Percentiles rank a stretch among this genome's conserved stretches.
These are phyloP conservation scores for Chrysopa pallens DNA, from an alignment of 1,140 invertebrate species.

Conservation along the genomic window DNA sequence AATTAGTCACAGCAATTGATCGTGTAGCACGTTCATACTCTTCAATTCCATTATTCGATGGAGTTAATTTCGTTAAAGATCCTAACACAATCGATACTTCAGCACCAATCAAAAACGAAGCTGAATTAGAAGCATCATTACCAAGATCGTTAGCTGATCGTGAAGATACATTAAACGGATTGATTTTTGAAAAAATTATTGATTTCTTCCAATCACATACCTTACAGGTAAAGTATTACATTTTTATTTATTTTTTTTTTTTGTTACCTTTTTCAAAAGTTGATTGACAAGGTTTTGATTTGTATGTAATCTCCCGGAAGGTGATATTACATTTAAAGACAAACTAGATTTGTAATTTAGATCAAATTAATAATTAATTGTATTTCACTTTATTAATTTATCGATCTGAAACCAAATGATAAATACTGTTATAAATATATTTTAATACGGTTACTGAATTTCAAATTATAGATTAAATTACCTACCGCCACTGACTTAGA, in stretches of 20 bases:
- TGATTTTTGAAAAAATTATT: conserved; percentile 53
- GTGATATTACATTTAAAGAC: too few relatives aligned
- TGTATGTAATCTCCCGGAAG: too few relatives aligned
- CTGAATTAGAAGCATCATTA: conserved; percentile 44
- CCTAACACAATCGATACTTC: conserved; percentile 20
- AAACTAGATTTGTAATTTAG: too few relatives aligned
- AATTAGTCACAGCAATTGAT: conserved; percentile 51
- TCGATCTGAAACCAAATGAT: not conserved
- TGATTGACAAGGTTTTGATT: too few relatives aligned
- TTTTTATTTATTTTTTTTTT: not conserved
- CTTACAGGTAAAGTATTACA: conserved; percentile 37
- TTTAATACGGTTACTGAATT: not conserved
- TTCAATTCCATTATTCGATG: conserved; percentile 44
- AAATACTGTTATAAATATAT: not conserved
- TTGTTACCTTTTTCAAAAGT: too few relatives aligned
- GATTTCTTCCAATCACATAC: conserved; percentile 58
- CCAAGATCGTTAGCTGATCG: conserved; percentile 48
- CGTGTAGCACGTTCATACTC: conserved; percentile 39
- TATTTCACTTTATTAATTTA: not conserved
- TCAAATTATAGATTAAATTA: conserved; percentile 33
- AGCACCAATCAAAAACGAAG: conserved; percentile 24
- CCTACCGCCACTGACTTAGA: conserved; percentile 41
- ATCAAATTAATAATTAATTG: too few relatives aligned
- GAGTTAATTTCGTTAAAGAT: conserved; percentile 48
- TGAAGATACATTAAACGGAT: conserved; percentile 48